Conservation (phyloP, 2,113 vertebrate genomes). For the Scophthalmus maximus region DNA sequence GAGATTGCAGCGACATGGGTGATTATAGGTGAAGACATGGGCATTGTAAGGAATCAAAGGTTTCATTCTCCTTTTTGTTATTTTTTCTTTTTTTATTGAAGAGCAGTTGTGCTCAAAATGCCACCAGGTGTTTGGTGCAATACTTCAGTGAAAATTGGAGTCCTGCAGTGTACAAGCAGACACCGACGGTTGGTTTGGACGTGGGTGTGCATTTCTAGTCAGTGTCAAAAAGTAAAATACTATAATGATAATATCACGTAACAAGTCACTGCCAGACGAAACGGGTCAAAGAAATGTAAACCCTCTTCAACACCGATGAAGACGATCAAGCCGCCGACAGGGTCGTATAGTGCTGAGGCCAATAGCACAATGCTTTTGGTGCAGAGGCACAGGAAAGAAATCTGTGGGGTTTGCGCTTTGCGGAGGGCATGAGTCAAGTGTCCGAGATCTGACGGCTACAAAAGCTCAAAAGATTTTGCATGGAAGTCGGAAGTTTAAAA, state of each 20-base stretch:
- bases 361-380: conserved; percentile 16
- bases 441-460: not conserved
- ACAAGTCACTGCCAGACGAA: not conserved
- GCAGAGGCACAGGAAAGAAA: not conserved
- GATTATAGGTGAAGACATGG: conserved; percentile 5
- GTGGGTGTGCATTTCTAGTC: not conserved
- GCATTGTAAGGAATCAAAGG: too few species aligned
- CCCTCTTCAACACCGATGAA: not conserved
- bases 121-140: too few species aligned
- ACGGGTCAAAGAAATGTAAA: too few species aligned
- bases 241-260: not conserved
- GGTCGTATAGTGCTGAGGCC: not conserved
- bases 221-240: not conserved
- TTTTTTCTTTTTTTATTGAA: too few species aligned
- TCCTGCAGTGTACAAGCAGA: too few species aligned
- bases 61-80: too few species aligned
- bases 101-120: not conserved
- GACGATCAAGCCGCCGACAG: conserved; percentile 23
- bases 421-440: conserved; percentile 6
- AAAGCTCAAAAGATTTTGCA: not conserved
- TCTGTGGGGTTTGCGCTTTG: not conserved
- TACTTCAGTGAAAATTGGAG: too few species aligned
- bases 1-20: not conserved
- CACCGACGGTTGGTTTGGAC: too few species aligned
- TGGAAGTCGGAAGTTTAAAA: not conserved